These are phyloP conservation scores for Catocala sponsa DNA, from an alignment of 2,888 invertebrate genomes.

Conservation along the genomic window DNA sequence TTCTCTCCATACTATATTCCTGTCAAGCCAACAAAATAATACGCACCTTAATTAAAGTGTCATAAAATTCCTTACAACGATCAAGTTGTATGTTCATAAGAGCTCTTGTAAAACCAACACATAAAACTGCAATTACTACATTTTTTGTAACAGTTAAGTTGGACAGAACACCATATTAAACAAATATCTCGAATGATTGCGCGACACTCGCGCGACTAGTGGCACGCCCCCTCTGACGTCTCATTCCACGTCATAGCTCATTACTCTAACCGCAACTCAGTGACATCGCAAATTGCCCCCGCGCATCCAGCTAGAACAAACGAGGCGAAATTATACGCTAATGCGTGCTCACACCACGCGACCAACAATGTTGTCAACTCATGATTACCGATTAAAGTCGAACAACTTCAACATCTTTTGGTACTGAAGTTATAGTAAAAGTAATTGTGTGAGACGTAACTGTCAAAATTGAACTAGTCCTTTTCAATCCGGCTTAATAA, in stretches of 20 bases:
- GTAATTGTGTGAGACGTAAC: no score
- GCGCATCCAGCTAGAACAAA: slow-evolving; percentile 60
- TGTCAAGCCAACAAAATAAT: no score
- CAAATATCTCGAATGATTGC: slow-evolving; percentile 15
- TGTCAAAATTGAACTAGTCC: no score
- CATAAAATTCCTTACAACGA: no score
- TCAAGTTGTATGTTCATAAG: no score
- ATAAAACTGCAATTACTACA: slow-evolving; percentile 1
- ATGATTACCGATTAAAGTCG: no score
- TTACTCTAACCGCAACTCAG: slow-evolving; percentile 53
- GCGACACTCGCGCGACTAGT: slow-evolving; percentile 19
- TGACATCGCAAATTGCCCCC: slow-evolving; percentile 55
- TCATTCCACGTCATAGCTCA: slow-evolving; percentile 53
- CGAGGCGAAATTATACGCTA: slow-evolving; percentile 52
- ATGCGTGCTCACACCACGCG: slow-evolving; percentile 41
- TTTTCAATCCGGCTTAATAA: no score
- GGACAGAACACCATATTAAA: slow-evolving; percentile 1
- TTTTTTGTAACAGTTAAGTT: not conserved
- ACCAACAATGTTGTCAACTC: slow-evolving; percentile 11
- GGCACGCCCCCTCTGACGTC: slow-evolving; percentile 39
- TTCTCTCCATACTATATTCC: no score
- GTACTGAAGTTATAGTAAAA: no score
- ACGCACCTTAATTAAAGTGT: no score
- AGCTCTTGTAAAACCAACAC: not conserved
- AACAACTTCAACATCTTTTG: no score